Percentiles rank a stretch among this genome's conserved stretches.
Evolutionary conservation across 2,113 vertebrate species (phyloP).

Genomic region (Paradisaea rubra): DNA sequence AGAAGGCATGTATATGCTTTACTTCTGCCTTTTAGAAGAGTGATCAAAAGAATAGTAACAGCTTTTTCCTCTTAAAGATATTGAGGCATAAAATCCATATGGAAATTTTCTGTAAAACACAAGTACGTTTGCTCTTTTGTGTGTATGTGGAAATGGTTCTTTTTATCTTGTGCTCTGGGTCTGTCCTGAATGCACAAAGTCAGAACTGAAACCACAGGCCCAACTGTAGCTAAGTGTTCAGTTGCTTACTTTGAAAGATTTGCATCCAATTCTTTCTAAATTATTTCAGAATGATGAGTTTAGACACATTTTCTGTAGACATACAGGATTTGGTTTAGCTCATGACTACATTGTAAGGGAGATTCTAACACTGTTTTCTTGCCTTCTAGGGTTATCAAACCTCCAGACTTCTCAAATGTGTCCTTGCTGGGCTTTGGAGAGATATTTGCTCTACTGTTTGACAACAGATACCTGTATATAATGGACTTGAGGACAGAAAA

Average conservation of each 20-base stretch:
- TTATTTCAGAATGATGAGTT: neutral
- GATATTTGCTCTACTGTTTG: constrained; percentile 93
- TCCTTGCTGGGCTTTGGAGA: constrained; percentile 94
- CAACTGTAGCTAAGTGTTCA: neutral
- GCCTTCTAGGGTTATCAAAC: constrained; percentile 89
- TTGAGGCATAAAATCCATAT: neutral
- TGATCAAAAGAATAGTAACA: neutral
- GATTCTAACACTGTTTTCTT: neutral
- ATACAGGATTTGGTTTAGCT: neutral
- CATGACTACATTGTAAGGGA: neutral
- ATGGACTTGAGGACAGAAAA: constrained; percentile 96
- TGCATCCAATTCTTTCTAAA: neutral
- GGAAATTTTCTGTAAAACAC: neutral
- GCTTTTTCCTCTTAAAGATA: neutral
- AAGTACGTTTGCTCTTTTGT: neutral
- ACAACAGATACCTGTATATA: constrained; percentile 93
- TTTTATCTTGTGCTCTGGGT: neutral
- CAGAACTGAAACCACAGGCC: neutral
- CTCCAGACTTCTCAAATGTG: constrained; percentile 84
- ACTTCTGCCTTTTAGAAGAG: neutral
- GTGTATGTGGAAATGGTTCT: neutral
- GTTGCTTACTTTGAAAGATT: neutral
- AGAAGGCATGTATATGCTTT: neutral
- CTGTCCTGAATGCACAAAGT: neutral
- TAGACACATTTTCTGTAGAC: neutral